Percentiles rank a stretch among this genome's conserved stretches.
phyloP scores from a whole-genome alignment of 2,797 vertebrate genomes.

The Carduelis carduelis region DNA sequence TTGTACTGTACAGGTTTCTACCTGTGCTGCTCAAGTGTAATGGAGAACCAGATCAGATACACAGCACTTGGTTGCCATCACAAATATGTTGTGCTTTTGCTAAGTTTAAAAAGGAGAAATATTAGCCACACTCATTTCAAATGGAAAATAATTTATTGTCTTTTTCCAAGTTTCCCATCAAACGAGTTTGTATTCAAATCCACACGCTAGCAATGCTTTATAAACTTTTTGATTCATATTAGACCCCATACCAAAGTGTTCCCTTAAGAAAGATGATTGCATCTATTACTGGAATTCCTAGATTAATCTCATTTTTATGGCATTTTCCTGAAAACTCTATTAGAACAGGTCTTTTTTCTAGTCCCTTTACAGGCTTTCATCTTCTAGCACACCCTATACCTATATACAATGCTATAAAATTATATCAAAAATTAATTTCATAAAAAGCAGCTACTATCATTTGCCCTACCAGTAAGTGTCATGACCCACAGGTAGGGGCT shows the following conservation, averaged over 20 bases:
- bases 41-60: neutral
- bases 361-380: neutral
- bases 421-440: neutral
- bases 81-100: neutral
- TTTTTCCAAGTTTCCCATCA: neutral
- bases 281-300: neutral
- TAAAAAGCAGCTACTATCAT: neutral
- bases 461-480: neutral
- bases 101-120: neutral
- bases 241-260: neutral
- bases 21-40: neutral
- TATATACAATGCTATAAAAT: neutral
- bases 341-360: neutral
- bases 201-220: neutral
- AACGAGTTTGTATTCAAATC: neutral
- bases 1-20: neutral
- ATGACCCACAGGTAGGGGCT: neutral
- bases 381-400: neutral
- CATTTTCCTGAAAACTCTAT: neutral
- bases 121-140: neutral
- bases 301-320: neutral
- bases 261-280: neutral
- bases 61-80: neutral
- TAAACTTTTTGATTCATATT: neutral
- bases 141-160: neutral